Evolutionary conservation across 2,888 invertebrate species (phyloP).

Genomic region (Sinopyrophorus schimmeli): DNA sequence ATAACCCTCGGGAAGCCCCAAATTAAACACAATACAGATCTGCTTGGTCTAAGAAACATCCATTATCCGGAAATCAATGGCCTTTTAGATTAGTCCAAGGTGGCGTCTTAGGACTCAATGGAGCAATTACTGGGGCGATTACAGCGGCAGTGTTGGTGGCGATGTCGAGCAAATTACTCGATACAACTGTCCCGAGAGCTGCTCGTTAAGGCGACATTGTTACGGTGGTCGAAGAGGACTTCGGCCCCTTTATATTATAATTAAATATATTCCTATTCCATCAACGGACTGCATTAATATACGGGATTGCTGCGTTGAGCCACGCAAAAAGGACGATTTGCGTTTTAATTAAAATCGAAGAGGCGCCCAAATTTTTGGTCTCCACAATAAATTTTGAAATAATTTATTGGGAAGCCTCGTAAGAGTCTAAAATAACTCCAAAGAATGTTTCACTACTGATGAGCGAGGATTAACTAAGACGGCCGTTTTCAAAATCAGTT

Average conservation of each 20-base stretch:
- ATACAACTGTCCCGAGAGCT: constrained; percentile 49
- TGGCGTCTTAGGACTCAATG: constrained; percentile 52
- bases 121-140: constrained; percentile 52
- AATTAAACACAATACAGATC: constrained; percentile 54
- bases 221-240: constrained; percentile 37
- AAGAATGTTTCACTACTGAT: no score
- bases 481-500: no score
- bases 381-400: no score
- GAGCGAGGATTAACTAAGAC: no score
- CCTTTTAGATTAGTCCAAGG: constrained; percentile 52
- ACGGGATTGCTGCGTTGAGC: no score
- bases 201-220: constrained; percentile 52
- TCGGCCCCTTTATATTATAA: constrained; percentile 38
- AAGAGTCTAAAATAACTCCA: no score
- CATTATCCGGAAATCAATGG: constrained; percentile 55
- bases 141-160: constrained; percentile 41
- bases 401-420: no score
- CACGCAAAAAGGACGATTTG: no score
- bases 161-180: constrained; percentile 49
- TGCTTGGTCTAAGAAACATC: constrained; percentile 53
- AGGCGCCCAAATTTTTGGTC: no score
- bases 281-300: no score
- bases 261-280: constrained; percentile 30
- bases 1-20: constrained; percentile 51
- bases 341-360: no score